These are phyloP conservation scores for Drosophila navojoa DNA, from an alignment of 1,140 invertebrate genomes.

Conservation along the genomic window DNA sequence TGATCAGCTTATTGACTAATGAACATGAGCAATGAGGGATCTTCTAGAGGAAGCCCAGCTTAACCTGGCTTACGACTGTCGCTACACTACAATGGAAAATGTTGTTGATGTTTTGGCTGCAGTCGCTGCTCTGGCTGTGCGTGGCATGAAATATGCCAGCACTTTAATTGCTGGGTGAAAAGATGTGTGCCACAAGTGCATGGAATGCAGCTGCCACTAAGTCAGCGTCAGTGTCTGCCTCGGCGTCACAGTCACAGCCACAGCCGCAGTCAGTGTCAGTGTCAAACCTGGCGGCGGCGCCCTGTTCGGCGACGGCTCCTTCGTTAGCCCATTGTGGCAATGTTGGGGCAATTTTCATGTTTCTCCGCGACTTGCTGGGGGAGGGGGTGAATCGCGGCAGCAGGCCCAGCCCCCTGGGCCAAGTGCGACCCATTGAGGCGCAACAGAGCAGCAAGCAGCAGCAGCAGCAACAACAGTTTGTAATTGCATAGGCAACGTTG, in stretches of 20 bases:
- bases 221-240: neutral
- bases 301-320: slow-evolving; percentile 36
- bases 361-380: neutral
- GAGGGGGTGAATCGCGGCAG: neutral
- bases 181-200: slow-evolving; percentile 65
- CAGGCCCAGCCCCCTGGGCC: slow-evolving; percentile 1
- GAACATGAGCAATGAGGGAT: too few relatives aligned
- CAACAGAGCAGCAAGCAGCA: slow-evolving; percentile 32
- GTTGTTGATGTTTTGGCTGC: neutral
- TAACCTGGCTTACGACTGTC: too few relatives aligned
- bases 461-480: slow-evolving; percentile 12
- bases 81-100: neutral
- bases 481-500: slow-evolving; percentile 56
- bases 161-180: slow-evolving; percentile 65
- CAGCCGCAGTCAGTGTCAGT: slow-evolving; percentile 1
- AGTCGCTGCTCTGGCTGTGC: neutral
- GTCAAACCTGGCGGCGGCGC: slow-evolving; percentile 11
- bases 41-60: too few relatives aligned
- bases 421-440: slow-evolving; percentile 38
- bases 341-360: slow-evolving; percentile 11
- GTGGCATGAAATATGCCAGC: neutral
- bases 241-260: slow-evolving; percentile 11
- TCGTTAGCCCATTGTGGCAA: slow-evolving; percentile 32
- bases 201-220: slow-evolving; percentile 24
- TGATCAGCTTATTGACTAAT: neutral